Evolutionary conservation across 37 sponge, comb jelly and placozoan genomes (phyloP).

Genomic region (Tethya wilhelma): DNA sequence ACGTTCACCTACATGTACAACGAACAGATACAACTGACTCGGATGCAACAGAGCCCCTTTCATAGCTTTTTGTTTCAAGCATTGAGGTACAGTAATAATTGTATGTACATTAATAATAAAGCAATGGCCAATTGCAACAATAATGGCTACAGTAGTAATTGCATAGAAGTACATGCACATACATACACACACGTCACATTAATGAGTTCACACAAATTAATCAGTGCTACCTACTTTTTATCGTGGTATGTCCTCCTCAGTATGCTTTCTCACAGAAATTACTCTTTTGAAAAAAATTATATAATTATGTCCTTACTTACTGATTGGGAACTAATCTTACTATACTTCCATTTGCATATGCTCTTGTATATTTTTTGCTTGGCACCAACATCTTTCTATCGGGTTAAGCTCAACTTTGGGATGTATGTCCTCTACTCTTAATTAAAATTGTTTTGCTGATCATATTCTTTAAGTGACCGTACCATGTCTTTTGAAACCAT

Average conservation of each 20-base stretch:
- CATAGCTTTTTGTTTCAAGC: too few relatives aligned
- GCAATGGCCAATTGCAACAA: too few relatives aligned
- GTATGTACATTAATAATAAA: too few relatives aligned
- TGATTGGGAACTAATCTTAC: constrained; percentile 18
- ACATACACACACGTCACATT: too few relatives aligned
- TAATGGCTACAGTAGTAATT: too few relatives aligned
- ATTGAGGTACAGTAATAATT: too few relatives aligned
- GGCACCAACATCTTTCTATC: constrained; percentile 36
- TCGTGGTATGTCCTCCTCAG: not conserved
- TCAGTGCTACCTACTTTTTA: not conserved
- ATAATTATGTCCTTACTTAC: constrained; percentile 1
- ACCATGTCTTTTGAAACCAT: constrained; percentile 31
- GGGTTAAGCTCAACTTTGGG: constrained; percentile 58
- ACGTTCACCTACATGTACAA: too few relatives aligned
- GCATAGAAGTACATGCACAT: not conserved
- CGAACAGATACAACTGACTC: too few relatives aligned
- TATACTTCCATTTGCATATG: constrained; percentile 36
- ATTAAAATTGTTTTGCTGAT: not conserved
- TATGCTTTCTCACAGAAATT: constrained; percentile 7
- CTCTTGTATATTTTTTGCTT: constrained; percentile 29
- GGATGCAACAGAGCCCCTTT: too few relatives aligned
- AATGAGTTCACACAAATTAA: too few relatives aligned
- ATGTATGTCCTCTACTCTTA: constrained; percentile 11
- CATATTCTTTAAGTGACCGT: not conserved
- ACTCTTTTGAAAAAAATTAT: constrained; percentile 6